Evolutionary conservation across 2,888 invertebrate species (phyloP).

Genomic region (Leucophenga maculata): DNA sequence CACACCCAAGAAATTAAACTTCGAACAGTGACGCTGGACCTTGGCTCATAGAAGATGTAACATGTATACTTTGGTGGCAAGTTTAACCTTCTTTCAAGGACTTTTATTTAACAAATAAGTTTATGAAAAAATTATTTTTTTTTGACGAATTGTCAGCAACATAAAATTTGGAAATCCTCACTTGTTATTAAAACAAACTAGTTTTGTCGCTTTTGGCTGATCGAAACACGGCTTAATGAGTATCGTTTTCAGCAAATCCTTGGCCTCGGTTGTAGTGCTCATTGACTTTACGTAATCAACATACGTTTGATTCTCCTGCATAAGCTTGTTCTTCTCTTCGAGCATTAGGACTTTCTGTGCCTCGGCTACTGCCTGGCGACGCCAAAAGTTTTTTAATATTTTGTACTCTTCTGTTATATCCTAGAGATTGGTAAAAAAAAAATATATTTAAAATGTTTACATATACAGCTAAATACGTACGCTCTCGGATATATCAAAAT

Average conservation of each 20-base stretch:
- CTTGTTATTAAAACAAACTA: too few species aligned
- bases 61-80: too few species aligned
- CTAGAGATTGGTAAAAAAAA: neutral
- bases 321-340: slow-evolving; percentile 56
- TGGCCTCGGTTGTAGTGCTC: slow-evolving; percentile 58
- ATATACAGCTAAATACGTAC: slow-evolving; percentile 25
- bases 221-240: too few species aligned
- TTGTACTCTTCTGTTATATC: slow-evolving; percentile 54
- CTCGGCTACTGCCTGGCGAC: slow-evolving; percentile 62
- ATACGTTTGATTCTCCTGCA: slow-evolving; percentile 62
- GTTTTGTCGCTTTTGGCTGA: too few species aligned
- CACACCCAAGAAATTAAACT: too few species aligned
- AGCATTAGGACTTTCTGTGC: slow-evolving; percentile 61
- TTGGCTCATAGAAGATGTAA: too few species aligned
- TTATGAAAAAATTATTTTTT: too few species aligned
- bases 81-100: too few species aligned
- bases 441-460: neutral
- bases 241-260: slow-evolving; percentile 47
- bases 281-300: slow-evolving; percentile 63
- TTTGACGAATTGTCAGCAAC: too few species aligned
- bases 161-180: too few species aligned
- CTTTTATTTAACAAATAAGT: too few species aligned
- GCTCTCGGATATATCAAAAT: slow-evolving; percentile 48
- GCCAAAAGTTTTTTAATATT: slow-evolving; percentile 64
- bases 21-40: too few species aligned